phyloP scores from a whole-genome alignment of 2,797 vertebrate species.

The Siniperca scherzeri region DNA sequence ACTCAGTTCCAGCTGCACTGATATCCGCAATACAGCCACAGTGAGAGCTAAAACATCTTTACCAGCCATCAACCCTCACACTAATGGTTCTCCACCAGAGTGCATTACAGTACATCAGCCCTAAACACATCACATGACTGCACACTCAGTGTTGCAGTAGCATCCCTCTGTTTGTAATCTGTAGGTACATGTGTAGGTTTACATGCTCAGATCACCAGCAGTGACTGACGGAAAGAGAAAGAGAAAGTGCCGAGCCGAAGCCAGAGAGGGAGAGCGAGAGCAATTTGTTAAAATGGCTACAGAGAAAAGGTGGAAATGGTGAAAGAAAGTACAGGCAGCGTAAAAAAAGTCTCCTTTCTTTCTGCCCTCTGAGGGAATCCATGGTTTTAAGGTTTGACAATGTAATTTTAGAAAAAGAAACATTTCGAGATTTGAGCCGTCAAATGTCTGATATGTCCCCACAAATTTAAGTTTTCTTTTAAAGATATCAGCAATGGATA shows the following conservation, averaged over 20 bases:
- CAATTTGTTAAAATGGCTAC: conserved; percentile 21
- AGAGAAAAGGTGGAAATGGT: conserved; percentile 27
- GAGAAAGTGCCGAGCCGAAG: conserved; percentile 2
- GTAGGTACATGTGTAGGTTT: conserved; percentile 23
- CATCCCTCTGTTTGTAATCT: conserved; percentile 22
- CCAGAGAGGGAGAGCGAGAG: conserved; percentile 2
- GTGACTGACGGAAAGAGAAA: not conserved
- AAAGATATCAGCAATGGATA: not conserved
- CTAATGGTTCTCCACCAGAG: conserved; percentile 14
- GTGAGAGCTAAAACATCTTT: conserved; percentile 12
- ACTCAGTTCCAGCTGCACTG: not conserved
- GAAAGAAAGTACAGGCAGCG: not conserved
- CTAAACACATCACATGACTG: conserved; percentile 9
- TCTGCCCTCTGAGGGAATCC: conserved; percentile 7
- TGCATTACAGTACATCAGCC: conserved; percentile 5
- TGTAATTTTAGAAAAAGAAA: conserved; percentile 7
- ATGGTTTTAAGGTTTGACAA: conserved; percentile 15
- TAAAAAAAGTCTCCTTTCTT: conserved; percentile 11
- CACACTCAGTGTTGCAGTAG: not conserved
- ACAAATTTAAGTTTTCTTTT: not conserved
- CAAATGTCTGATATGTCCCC: not conserved
- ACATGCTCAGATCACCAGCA: conserved; percentile 26
- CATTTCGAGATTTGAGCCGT: not conserved
- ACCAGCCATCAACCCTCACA: conserved; percentile 21
- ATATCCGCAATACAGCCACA: not conserved